Evolutionary conservation across 2,113 vertebrate species (phyloP), one percentile per base, ranked within the genome.

Genomic region (Varanus komodoensis): DNA sequence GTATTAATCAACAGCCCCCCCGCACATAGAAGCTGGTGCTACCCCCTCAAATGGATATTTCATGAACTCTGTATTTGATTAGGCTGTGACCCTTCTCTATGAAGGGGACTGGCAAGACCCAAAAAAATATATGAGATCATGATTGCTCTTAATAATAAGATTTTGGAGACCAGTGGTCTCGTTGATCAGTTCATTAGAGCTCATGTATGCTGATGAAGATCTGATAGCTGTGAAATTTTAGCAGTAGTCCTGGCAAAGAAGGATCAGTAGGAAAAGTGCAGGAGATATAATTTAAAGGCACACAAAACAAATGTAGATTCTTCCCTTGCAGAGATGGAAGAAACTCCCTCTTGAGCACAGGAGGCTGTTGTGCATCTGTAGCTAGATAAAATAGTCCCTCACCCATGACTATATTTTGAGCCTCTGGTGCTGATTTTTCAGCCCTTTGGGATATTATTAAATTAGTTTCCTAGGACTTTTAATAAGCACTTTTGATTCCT

Each of bases 401-500:
- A 87, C 92, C 83, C 90, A 79, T 93, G 14, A 0, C 85, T 89
- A n/a, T 86, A 90, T 95, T 94, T 94, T 90, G 93, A 95, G 93
- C 93, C 89, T 87, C 92, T 4, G 1, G 89, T 0, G 0, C 92
- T 91, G 95, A 50, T 95, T 95, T 95, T 95, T 92, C 85, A 93
- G 92, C 90, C 93, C 94, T 93, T 95, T 93, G 93, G 92, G 91
- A 94, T 95, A 95, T 94, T 96, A 94, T 96, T 97, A 96, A 94
- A 96, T 96, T 96, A 96, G 95, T 96, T 97, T 95, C 95, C 92
- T 64, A 94, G 93, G 95, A 96, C 95, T 96, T 97, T 97, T 96
- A 97, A 96, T 97, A 97, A 97, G 95, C 93, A 95, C 94, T 97
- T 97, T 97, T 93, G 93, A 93, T 95, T 93, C 91, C 94, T 97